Evolutionary conservation across 2,113 vertebrate genomes (phyloP).

Genomic region (Lasiurus cinereus): DNA sequence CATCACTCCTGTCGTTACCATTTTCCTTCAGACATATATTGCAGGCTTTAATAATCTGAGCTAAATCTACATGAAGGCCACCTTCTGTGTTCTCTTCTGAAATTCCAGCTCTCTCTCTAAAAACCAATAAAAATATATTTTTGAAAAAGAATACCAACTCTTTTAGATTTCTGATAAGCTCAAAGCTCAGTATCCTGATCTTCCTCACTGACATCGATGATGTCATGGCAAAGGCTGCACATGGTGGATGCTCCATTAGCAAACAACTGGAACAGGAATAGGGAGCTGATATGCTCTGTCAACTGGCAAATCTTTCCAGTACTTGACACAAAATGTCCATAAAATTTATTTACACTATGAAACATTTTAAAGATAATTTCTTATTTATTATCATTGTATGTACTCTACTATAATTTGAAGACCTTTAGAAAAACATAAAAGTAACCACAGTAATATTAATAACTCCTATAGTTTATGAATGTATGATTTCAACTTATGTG

Average conservation of each 20-base stretch:
- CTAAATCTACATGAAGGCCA: slow-evolving; percentile 95
- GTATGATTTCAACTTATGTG: neutral
- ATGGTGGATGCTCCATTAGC: neutral
- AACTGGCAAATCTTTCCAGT: neutral
- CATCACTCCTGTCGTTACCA: slow-evolving; percentile 97
- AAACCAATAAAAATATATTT: too few species aligned
- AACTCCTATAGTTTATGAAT: neutral
- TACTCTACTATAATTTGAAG: neutral
- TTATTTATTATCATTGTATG: neutral
- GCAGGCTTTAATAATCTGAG: slow-evolving; percentile 96
- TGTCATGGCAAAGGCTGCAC: neutral
- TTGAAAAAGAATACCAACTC: too few species aligned
- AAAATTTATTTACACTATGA: neutral
- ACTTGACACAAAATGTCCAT: neutral
- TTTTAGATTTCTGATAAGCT: slow-evolving; percentile 95
- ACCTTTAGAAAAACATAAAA: neutral
- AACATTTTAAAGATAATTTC: neutral
- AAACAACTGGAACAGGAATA: too few species aligned
- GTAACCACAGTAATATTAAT: neutral
- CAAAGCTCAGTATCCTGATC: slow-evolving; percentile 94
- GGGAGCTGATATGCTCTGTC: neutral
- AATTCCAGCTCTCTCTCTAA: slow-evolving; percentile 91
- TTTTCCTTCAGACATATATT: slow-evolving; percentile 97
- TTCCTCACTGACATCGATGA: neutral
- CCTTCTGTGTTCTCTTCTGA: slow-evolving; percentile 97